Base-by-base conservation (phyloP, 2,113 vertebrate species). In the Pangasianodon gigas region DNA sequence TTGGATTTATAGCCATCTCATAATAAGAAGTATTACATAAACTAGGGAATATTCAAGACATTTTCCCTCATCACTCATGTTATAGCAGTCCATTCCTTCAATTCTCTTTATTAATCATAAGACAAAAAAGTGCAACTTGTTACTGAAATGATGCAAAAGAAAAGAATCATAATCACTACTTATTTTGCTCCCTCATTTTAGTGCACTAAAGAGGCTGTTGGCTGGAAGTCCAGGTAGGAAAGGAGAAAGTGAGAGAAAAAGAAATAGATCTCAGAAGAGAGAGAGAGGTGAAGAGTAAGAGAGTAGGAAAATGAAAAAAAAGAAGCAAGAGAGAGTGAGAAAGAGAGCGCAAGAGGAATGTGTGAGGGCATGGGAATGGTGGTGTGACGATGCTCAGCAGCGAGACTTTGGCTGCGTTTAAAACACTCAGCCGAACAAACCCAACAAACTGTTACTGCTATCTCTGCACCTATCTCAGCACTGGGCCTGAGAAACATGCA, bases 331-430 rank as follows among this genome's bases (percentile, higher is more conserved):
- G 91, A 85, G 71, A 67, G 48, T 62, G n/a, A 74, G 89, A 79
- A 84, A 87, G 91, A 92, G 93, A 91, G 95, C 94, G 93, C 94
- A 94, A 96, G 96, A 96, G 96, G 97, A 98, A 98, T 98, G 97
- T 91, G 91, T 94, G 93, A 95, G 97, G 98, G 97, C 98, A 98
- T 99, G 98, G 97, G 98, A 99, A 99, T 96, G 95, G 91, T 94
- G 94, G 95, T 96, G 96, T 98, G 96, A 95, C 95, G 94, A 96
- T 96, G 96, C 96, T 96, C 96, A 97, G 96, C 96, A 97, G 96
- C 97, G 96, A 96, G 95, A 96, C 95, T 96, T 96, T 97, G 96
- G 96, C 96, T 96, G 89, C 65, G 94, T 95, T 97, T 97, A 96
- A 98, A 97, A 97, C 96, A 96, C 96, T 96, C 95, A 79, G 60